Conservation (phyloP, 2,888 invertebrate genomes). For the Hetaerina titia region DNA sequence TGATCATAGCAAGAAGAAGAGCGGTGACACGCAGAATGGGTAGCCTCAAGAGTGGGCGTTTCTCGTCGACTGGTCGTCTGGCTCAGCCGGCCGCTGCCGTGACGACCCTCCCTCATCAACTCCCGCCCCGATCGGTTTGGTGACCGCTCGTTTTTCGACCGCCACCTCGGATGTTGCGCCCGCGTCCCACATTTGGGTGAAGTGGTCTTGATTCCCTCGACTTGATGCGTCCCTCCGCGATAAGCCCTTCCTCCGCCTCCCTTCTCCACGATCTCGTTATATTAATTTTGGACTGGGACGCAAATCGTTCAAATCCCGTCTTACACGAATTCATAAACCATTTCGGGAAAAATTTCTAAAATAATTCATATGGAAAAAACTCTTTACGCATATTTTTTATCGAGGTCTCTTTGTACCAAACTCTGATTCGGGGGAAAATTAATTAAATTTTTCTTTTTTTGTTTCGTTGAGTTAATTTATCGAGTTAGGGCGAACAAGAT, state of each 20-base stretch:
- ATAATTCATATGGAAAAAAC: no score
- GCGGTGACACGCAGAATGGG: background rate
- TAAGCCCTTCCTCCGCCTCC: background rate
- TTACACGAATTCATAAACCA: no score
- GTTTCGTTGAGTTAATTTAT: no score
- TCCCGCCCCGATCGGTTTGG: background rate
- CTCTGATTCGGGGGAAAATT: no score
- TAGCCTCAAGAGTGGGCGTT: background rate
- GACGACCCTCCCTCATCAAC: background rate
- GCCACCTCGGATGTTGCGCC: background rate
- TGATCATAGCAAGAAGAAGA: background rate
- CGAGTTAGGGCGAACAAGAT: no score
- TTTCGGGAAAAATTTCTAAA: no score
- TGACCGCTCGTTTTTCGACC: background rate
- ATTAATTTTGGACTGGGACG: no score
- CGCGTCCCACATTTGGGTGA: background rate
- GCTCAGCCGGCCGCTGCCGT: background rate
- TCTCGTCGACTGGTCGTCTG: background rate
- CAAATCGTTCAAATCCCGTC: no score
- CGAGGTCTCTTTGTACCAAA: no score
- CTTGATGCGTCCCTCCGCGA: background rate
- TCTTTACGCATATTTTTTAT: no score
- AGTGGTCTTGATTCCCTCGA: background rate
- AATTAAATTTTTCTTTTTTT: no score
- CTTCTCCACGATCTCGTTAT: background rate